phyloP scores from a whole-genome alignment of 1,140 invertebrate genomes.

The Megalonaias nervosa region DNA sequence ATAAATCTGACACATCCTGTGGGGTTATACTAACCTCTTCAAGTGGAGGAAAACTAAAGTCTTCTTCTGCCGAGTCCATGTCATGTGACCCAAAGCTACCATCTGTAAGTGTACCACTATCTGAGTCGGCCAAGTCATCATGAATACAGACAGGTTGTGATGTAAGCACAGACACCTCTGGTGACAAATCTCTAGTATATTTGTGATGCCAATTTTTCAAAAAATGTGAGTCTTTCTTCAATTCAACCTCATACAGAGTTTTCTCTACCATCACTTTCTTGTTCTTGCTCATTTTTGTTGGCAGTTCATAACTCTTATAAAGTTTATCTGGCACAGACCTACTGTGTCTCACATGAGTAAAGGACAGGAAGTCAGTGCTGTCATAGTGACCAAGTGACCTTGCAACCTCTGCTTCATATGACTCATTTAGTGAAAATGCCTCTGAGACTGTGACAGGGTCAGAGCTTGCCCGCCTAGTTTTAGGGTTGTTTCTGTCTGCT shows the following conservation, averaged over 20 bases:
- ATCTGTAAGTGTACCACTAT: conserved; percentile 26
- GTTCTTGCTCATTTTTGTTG: not conserved
- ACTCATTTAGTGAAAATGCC: conserved; percentile 17
- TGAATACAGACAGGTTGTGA: not conserved
- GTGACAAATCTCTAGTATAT: not conserved
- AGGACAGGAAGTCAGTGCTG: conserved; percentile 27
- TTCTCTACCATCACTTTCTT: too few relatives aligned
- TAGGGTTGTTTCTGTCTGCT: too few relatives aligned
- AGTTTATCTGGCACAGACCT: conserved; percentile 44
- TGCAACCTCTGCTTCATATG: conserved; percentile 27
- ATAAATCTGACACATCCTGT: not conserved
- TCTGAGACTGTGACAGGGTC: conserved; percentile 27
- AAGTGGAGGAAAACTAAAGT: conserved; percentile 44
- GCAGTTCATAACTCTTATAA: conserved; percentile 37
- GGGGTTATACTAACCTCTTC: conserved; percentile 17
- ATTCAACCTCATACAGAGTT: too few relatives aligned
- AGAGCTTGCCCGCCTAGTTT: conserved; percentile 14
- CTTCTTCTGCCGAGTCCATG: conserved; percentile 22
- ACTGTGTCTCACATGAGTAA: conserved; percentile 39
- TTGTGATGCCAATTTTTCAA: not conserved
- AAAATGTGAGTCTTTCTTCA: too few relatives aligned
- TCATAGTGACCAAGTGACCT: conserved; percentile 37
- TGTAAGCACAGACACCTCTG: not conserved
- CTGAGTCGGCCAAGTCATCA: conserved; percentile 19
- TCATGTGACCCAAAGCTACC: conserved; percentile 6